Base-by-base conservation (phyloP, 1,140 invertebrate genomes). In the Marisa cornuarietis region DNA sequence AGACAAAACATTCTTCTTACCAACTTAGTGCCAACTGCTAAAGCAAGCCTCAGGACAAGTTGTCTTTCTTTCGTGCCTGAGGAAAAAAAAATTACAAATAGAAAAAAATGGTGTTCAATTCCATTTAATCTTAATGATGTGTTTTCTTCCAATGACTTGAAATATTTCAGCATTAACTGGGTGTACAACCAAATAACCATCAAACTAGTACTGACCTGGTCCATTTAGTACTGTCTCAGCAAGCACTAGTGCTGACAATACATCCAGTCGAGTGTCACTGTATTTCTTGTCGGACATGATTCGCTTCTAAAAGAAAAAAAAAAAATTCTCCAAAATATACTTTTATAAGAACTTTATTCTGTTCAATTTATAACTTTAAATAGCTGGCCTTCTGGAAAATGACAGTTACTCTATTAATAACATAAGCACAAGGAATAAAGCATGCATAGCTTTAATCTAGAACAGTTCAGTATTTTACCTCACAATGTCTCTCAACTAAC, bases 201-300 rank as follows among this genome's bases (percentile, higher is more conserved):
- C 31, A 42, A 63, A 61, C 51, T 8, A 52, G 49, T 72, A 82
- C 75, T 75, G 85, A 91, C 93, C 92, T 62, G 95, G 93, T 31
- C 95, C 95, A 91, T 93, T 93, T 52, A 96, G 87, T 73, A 93
- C 92, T 88, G 93, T 93, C 90, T 96, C 95, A 71, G 94, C 94
- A 42, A 96, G 91, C 68, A 94, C 93, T 80, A 96, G 90, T 65
- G 94, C 93, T 22, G 95, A 95, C 24, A 96, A 89, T 71, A 95
- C 92, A 90, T 95, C 94, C 20, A 94, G 86, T 84, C 93, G 91
- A 84, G 93, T 91, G 84, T 94, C 92, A 86, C 92, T 93, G 84
- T 93, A 94, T n/a, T 91, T 92, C 86, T 93, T 94, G 82, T 94
- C 93, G 83, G 92, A 91, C 8, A 91, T 90, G 54, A 93, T 87